A percentile compares a stretch with the other conserved stretches of the same genome.
These are phyloP conservation scores for Colletes latitarsis DNA, from an alignment of 1,140 invertebrate species.

Conservation along the genomic window DNA sequence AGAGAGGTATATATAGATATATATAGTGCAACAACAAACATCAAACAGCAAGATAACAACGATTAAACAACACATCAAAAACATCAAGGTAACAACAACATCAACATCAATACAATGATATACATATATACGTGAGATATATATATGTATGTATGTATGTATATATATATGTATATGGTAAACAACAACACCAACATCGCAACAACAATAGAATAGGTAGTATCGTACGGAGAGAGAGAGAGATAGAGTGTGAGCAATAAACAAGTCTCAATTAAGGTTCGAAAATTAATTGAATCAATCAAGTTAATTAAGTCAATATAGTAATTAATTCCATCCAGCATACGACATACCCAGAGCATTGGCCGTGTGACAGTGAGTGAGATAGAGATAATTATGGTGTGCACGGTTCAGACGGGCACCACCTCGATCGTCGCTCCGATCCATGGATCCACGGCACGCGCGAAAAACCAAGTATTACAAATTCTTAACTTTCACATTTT, in stretches of 20 bases:
- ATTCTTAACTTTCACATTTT: neutral
- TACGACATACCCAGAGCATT: constrained; percentile 81
- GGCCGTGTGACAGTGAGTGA: constrained; percentile 79
- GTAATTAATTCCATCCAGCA: constrained; percentile 78
- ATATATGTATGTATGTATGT: constrained; percentile 65
- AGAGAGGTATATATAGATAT: constrained; percentile 51
- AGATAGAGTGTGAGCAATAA: constrained; percentile 45
- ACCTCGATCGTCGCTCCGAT: constrained; percentile 36
- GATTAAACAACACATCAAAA: constrained; percentile 80
- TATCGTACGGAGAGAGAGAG: constrained; percentile 61
- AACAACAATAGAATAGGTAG: constrained; percentile 68
- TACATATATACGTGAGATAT: constrained; percentile 59
- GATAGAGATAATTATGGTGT: constrained; percentile 75
- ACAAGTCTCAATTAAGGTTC: constrained; percentile 67
- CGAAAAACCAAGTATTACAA: neutral
- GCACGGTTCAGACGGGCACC: constrained; percentile 65
- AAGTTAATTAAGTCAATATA: constrained; percentile 61
- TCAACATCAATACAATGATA: constrained; percentile 79
- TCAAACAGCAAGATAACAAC: constrained; percentile 81
- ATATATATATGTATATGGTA: constrained; percentile 62
- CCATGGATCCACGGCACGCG: neutral
- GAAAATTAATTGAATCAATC: constrained; percentile 53
- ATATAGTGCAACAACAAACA: constrained; percentile 80
- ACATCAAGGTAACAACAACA: constrained; percentile 78
- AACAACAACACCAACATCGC: constrained; percentile 75